Percentiles rank a stretch among this genome's conserved stretches.
These are phyloP conservation scores for Argyra leucocephala DNA, from an alignment of 2,888 invertebrate species.

Conservation along the genomic window DNA sequence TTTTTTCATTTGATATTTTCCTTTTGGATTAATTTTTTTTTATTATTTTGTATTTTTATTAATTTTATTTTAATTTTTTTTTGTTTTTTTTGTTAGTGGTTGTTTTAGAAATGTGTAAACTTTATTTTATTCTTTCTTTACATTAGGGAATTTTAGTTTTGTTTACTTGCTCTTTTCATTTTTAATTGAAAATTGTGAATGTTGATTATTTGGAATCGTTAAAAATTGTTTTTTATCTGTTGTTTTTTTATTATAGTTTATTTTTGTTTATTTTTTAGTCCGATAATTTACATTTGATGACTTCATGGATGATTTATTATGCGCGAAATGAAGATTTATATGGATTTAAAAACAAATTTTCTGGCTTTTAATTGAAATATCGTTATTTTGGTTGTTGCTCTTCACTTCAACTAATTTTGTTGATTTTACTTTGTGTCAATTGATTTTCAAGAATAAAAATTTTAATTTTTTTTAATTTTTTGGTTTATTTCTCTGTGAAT, in stretches of 20 bases:
- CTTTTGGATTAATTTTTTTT: not conserved
- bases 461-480: not conserved
- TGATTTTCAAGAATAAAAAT: not conserved
- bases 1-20: not conserved
- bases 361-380: conserved; percentile 4
- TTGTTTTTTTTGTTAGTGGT: not conserved
- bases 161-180: not conserved
- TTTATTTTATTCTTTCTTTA: too few relatives aligned
- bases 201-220: too few relatives aligned
- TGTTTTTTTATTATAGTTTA: too few relatives aligned
- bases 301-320: conserved; percentile 2
- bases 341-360: conserved; percentile 1
- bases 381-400: too few relatives aligned
- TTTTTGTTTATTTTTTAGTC: not conserved
- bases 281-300: conserved; percentile 6
- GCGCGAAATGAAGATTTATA: conserved; percentile 2
- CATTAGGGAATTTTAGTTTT: not conserved
- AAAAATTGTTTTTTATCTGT: too few relatives aligned
- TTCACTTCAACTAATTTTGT: not conserved
- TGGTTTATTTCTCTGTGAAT: too few relatives aligned
- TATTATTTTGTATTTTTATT: not conserved
- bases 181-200: too few relatives aligned
- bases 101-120: too few relatives aligned
- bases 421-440: not conserved
- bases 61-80: not conserved